phyloP scores from a whole-genome alignment of 2,888 invertebrate species.

The Aelia acuminata region DNA sequence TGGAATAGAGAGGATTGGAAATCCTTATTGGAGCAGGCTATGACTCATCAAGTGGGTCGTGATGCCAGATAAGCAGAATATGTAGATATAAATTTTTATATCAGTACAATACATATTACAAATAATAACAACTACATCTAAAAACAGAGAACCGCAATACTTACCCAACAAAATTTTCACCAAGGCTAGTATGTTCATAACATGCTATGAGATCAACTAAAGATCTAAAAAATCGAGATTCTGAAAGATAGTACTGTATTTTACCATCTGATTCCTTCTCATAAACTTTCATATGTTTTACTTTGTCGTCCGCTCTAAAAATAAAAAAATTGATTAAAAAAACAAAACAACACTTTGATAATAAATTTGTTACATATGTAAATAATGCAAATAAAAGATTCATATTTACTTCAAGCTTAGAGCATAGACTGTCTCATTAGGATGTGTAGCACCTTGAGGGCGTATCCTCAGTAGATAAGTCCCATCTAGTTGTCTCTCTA shows the following conservation, averaged over 20 bases:
- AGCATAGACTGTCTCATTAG: conserved; percentile 82
- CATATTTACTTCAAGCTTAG: conserved; percentile 80
- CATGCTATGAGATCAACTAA: conserved; percentile 93
- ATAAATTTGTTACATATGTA: not conserved
- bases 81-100: too few species aligned
- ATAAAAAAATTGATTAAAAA: too few species aligned
- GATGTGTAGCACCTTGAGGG: conserved; percentile 76
- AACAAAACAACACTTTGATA: not conserved
- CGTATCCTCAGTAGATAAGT: conserved; percentile 88
- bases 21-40: too few species aligned
- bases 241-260: conserved; percentile 86
- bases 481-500: conserved; percentile 85
- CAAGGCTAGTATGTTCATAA: conserved; percentile 91
- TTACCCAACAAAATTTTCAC: conserved; percentile 92
- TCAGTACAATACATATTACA: too few species aligned
- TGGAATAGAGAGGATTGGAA: too few species aligned
- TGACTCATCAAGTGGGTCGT: too few species aligned
- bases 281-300: conserved; percentile 93
- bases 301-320: conserved; percentile 86
- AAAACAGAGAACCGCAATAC: conserved; percentile 61
- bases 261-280: conserved; percentile 80
- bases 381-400: not conserved
- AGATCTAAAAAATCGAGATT: conserved; percentile 90
- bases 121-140: not conserved
- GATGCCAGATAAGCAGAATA: too few species aligned